Evolutionary conservation across 1,140 invertebrate genomes (phyloP).

Genomic region (Diuraphis noxia): DNA sequence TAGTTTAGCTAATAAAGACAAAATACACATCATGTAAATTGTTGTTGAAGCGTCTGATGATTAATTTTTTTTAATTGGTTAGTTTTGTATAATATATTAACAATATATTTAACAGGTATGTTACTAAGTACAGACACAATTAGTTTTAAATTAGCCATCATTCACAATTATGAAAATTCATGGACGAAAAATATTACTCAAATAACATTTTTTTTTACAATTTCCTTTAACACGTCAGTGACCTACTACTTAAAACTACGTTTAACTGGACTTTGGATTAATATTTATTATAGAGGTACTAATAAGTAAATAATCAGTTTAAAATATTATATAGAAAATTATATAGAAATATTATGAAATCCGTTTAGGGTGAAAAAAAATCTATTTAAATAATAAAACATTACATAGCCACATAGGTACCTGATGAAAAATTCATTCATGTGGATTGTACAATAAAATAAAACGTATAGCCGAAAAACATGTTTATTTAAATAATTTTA

Average conservation of each 20-base stretch:
- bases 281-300: no score
- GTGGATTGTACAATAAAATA: not conserved
- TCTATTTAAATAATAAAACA: not conserved
- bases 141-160: not conserved
- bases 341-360: no score
- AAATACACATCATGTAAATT: not conserved
- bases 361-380: no score
- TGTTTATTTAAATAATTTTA: slow-evolving; percentile 7
- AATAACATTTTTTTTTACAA: not conserved
- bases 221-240: not conserved
- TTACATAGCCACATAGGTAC: not conserved
- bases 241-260: no score
- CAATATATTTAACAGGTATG: no score
- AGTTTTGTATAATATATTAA: not conserved
- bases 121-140: not conserved
- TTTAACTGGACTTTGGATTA: no score
- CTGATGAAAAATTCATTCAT: not conserved
- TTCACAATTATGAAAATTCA: no score
- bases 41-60: not conserved
- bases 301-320: no score
- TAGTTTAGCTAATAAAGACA: not conserved
- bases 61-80: not conserved
- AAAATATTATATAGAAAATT: no score
- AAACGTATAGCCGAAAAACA: not conserved
- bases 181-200: not conserved